A percentile compares a stretch with the other conserved stretches of the same genome.
Conservation (phyloP, 1,140 invertebrate species). For the Agraylea sexmaculata region DNA sequence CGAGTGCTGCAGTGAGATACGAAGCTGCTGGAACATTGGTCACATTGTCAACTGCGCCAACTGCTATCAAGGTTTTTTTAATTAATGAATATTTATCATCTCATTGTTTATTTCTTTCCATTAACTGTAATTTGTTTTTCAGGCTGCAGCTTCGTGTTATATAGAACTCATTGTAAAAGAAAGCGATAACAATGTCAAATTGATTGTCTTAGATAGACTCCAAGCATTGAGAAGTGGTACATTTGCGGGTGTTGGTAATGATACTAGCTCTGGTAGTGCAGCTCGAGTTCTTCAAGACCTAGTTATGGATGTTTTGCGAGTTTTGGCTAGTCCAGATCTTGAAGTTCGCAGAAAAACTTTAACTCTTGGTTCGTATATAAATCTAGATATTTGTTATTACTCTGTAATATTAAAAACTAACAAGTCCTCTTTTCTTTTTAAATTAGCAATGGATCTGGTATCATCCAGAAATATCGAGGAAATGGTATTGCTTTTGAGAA, state of each 20-base stretch:
- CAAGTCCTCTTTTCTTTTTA: conserved; percentile 19
- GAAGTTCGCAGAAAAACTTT: conserved; percentile 90
- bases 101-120: neutral
- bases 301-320: conserved; percentile 96
- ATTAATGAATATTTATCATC: neutral
- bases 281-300: conserved; percentile 92
- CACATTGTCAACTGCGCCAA: conserved; percentile 92
- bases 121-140: conserved; percentile 13
- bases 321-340: conserved; percentile 85
- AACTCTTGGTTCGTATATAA: conserved; percentile 41
- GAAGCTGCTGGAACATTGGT: conserved; percentile 99
- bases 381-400: conserved; percentile 2
- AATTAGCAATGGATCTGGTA: conserved; percentile 77
- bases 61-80: conserved; percentile 75
- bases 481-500: conserved; percentile 88
- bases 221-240: conserved; percentile 80
- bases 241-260: conserved; percentile 13
- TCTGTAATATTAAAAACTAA: conserved; percentile 5
- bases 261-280: conserved; percentile 47
- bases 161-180: conserved; percentile 98
- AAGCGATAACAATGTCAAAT: conserved; percentile 99
- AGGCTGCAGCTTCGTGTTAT: conserved; percentile 93
- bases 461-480: conserved; percentile 91
- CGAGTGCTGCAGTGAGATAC: conserved; percentile 91
- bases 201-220: conserved; percentile 93